phyloP scores from a whole-genome alignment of 2,113 vertebrate genomes.

The Dolichallabes microphthalmus region DNA sequence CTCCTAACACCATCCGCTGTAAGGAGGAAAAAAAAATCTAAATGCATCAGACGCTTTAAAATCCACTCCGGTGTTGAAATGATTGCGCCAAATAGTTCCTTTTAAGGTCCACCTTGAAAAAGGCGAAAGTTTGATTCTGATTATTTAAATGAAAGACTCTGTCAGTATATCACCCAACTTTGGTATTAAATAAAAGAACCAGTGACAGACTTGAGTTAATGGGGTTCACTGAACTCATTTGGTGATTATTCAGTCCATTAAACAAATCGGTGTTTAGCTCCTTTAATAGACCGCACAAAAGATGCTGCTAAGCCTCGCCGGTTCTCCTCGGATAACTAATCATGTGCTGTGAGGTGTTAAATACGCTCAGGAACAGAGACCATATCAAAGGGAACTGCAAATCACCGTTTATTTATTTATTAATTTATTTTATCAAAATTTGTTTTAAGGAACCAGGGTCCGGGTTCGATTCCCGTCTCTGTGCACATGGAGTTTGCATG shows the following conservation, averaged over 20 bases:
- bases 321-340: slow-evolving; percentile 17
- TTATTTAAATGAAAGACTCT: background rate
- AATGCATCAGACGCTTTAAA: background rate
- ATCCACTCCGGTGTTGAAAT: background rate
- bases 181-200: slow-evolving; percentile 32
- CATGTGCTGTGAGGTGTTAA: slow-evolving; percentile 31
- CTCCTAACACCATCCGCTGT: background rate
- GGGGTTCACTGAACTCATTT: slow-evolving; percentile 17
- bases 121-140: background rate
- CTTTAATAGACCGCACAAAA: slow-evolving; percentile 21
- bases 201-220: slow-evolving; percentile 11
- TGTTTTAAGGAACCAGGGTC: background rate
- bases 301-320: background rate
- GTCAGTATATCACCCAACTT: background rate
- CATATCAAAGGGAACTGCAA: background rate
- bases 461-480: too few relatives aligned
- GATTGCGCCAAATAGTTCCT: background rate
- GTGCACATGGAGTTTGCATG: too few relatives aligned
- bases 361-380: background rate
- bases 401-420: too few relatives aligned
- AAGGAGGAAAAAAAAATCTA: background rate
- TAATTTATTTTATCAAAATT: background rate
- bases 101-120: background rate
- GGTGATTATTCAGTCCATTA: slow-evolving; percentile 36
- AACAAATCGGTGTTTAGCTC: slow-evolving; percentile 28